A percentile compares a stretch with the other conserved stretches of the same genome.
Evolutionary conservation across 2,888 invertebrate genomes (phyloP).

Genomic region (Panzeria rudis): DNA sequence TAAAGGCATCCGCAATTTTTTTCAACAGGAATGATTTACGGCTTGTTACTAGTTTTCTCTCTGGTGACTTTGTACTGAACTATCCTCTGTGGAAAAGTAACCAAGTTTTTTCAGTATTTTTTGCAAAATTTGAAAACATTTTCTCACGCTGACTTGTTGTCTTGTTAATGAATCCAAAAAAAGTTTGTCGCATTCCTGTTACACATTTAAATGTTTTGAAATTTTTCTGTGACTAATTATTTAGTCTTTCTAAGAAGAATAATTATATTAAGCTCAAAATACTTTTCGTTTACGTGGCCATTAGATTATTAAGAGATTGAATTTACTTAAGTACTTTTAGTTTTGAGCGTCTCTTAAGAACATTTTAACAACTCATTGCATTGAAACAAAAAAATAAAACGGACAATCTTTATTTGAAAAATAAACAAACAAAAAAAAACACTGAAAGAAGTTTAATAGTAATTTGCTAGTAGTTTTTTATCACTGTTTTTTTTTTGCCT

Average conservation of each 20-base stretch:
- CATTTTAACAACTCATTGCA: constrained; percentile 18
- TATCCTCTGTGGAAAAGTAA: too few relatives aligned
- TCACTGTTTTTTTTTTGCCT: constrained; percentile 18
- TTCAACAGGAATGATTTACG: too few relatives aligned
- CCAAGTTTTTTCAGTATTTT: too few relatives aligned
- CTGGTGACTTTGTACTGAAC: too few relatives aligned
- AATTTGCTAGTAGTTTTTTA: constrained; percentile 58
- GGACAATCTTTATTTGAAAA: constrained; percentile 33
- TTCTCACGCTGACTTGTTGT: too few relatives aligned
- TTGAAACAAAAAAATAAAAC: constrained; percentile 23
- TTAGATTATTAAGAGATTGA: constrained; percentile 49
- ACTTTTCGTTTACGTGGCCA: constrained; percentile 24
- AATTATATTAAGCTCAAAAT: constrained; percentile 18
- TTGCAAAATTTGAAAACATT: too few relatives aligned
- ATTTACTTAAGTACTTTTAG: constrained; percentile 38
- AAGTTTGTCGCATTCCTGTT: too few relatives aligned
- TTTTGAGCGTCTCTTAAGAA: constrained; percentile 41
- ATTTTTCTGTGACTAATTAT: constrained; percentile 1
- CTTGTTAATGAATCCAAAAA: too few relatives aligned
- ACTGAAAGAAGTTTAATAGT: constrained; percentile 61
- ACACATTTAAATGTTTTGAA: background rate
- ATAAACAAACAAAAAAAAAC: constrained; percentile 2
- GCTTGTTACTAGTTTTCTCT: too few relatives aligned
- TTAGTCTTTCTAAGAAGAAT: constrained; percentile 4
- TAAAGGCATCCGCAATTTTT: too few relatives aligned